Evolutionary conservation across 2,797 vertebrate species (phyloP).

Genomic region (Peromyscus attwateri): DNA sequence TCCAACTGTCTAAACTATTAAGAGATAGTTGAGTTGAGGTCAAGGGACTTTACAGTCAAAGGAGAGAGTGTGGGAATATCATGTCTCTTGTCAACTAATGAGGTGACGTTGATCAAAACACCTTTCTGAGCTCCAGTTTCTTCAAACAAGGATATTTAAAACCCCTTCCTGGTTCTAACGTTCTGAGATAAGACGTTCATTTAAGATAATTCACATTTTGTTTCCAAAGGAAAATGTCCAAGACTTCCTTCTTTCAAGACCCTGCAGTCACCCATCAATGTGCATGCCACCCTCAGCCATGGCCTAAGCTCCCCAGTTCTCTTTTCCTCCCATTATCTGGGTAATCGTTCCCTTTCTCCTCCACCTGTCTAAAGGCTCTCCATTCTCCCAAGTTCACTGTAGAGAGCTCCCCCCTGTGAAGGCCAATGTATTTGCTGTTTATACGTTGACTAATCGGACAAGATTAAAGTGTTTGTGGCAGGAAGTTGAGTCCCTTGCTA

Average conservation of each 20-base stretch:
- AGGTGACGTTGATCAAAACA: background rate
- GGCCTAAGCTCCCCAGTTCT: background rate
- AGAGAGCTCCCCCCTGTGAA: background rate
- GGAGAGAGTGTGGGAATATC: background rate
- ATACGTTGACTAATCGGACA: background rate
- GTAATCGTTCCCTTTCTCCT: background rate
- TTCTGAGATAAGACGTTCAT: background rate
- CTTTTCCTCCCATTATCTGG: background rate
- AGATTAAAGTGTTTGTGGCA: background rate
- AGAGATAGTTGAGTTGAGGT: background rate
- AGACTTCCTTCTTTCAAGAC: background rate
- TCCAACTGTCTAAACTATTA: background rate
- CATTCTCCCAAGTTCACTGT: background rate
- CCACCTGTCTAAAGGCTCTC: background rate
- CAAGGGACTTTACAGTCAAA: background rate
- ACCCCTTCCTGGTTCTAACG: background rate
- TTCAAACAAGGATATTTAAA: constrained; percentile 40
- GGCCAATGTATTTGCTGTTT: background rate
- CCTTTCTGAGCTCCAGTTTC: constrained; percentile 18
- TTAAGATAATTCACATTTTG: background rate
- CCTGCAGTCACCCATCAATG: background rate
- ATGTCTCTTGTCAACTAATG: background rate
- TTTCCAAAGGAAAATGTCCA: background rate
- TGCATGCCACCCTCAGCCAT: background rate
- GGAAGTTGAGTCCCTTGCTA: background rate